Percentiles rank a stretch among this genome's conserved stretches.
Evolutionary conservation across 2,113 vertebrate species (phyloP).

Genomic region (Mungos mungo): DNA sequence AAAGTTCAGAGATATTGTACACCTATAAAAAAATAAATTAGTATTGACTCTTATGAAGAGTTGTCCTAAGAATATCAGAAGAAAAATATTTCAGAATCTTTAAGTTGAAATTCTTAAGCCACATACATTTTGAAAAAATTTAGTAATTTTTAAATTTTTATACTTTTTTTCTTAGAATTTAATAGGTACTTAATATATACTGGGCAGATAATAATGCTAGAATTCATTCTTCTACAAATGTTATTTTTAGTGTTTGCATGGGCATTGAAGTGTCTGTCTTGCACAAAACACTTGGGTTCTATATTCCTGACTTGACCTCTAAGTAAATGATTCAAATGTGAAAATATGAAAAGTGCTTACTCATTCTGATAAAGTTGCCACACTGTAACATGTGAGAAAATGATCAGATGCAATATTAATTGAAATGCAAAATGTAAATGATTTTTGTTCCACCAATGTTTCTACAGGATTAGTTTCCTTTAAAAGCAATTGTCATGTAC

Average conservation of each 20-base stretch:
- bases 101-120: neutral
- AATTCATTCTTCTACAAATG: neutral
- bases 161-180: neutral
- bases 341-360: neutral
- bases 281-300: neutral
- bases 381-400: neutral
- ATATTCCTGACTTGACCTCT: neutral
- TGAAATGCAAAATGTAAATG: neutral
- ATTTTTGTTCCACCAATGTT: neutral
- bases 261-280: neutral
- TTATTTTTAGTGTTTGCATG: neutral
- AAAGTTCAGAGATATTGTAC: neutral
- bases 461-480: neutral
- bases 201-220: neutral
- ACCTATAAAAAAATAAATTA: constrained; percentile 36
- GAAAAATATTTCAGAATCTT: constrained; percentile 7
- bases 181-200: neutral
- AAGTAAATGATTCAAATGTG: neutral
- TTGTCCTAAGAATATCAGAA: neutral
- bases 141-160: neutral
- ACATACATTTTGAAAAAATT: neutral
- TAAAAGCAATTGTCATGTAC: neutral
- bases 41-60: neutral
- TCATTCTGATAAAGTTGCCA: neutral
- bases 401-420: neutral